phyloP scores from a whole-genome alignment of 1,140 invertebrate genomes.

The Streblospio benedicti region DNA sequence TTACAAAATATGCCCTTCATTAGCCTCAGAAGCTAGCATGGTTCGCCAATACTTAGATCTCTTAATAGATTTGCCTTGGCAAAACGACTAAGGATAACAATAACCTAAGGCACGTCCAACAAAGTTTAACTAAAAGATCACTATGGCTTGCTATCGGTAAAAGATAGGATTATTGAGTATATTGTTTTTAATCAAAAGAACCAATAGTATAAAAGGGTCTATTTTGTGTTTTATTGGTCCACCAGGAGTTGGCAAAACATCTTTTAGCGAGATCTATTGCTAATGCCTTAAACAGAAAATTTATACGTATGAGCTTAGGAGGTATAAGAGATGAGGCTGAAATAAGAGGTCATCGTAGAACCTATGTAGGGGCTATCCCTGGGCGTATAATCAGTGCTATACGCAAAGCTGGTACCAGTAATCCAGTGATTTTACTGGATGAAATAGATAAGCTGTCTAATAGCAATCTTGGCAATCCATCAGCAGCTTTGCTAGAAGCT shows the following conservation, averaged over 20 bases:
- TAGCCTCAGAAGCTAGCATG: too few relatives aligned
- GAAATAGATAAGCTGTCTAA: slow-evolving; percentile 68
- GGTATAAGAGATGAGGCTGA: slow-evolving; percentile 99
- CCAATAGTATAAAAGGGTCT: slow-evolving; percentile 91
- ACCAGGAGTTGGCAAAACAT: slow-evolving; percentile 96
- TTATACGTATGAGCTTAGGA: slow-evolving; percentile 95
- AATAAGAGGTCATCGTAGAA: slow-evolving; percentile 91
- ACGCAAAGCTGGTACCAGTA: slow-evolving; percentile 96
- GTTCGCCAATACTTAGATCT: too few relatives aligned
- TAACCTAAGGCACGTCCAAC: too few relatives aligned
- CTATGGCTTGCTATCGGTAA: slow-evolving; percentile 89
- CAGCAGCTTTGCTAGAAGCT: slow-evolving; percentile 88
- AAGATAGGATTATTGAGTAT: slow-evolving; percentile 93
- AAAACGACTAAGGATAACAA: too few relatives aligned
- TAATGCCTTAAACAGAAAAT: slow-evolving; percentile 79
- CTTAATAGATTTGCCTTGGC: too few relatives aligned
- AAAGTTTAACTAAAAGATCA: neutral
- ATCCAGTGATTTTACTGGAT: slow-evolving; percentile 94
- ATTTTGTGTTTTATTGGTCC: slow-evolving; percentile 98
- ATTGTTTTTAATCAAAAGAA: slow-evolving; percentile 95
- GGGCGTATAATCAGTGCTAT: slow-evolving; percentile 97
- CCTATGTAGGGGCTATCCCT: slow-evolving; percentile 98
- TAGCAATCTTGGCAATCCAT: slow-evolving; percentile 92
- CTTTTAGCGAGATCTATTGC: slow-evolving; percentile 92
- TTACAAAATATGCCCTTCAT: too few relatives aligned